phyloP scores from a whole-genome alignment of 2,797 vertebrate species.

The Meriones psammophilus region DNA sequence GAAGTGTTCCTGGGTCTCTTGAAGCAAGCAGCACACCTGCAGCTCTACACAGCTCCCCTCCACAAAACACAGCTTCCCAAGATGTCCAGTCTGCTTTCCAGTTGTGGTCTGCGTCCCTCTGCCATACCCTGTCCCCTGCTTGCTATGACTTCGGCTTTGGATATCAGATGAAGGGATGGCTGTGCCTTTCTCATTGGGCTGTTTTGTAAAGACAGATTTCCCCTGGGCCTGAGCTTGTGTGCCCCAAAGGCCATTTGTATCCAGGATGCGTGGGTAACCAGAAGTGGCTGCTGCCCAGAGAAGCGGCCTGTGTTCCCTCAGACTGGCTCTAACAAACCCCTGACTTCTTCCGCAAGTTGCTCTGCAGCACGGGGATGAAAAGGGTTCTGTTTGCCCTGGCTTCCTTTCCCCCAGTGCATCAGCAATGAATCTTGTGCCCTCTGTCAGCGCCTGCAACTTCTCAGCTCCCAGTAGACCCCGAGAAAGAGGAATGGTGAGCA shows the following conservation, averaged over 20 bases:
- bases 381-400: conserved; percentile 66
- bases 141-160: too few species aligned
- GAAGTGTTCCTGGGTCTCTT: not conserved
- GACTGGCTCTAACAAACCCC: not conserved
- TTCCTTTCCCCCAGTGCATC: conserved; percentile 25
- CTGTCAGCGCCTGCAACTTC: conserved; percentile 53
- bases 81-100: not conserved
- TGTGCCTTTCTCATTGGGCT: not conserved
- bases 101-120: accelerated
- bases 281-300: not conserved
- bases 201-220: not conserved
- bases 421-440: conserved; percentile 66
- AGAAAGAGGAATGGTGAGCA: conserved; percentile 22
- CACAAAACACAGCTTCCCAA: accelerated
- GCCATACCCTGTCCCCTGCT: accelerated
- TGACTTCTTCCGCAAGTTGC: conserved; percentile 4
- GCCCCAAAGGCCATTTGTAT: not conserved
- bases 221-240: not conserved
- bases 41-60: not conserved
- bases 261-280: not conserved
- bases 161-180: accelerated
- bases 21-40: not conserved
- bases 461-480: not conserved
- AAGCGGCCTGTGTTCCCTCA: not conserved
- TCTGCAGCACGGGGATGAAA: conserved; percentile 11